Evolutionary conservation across 1,140 invertebrate genomes (phyloP), one percentile per base, ranked within the genome.

Genomic region (Lasioglossum albipes): DNA sequence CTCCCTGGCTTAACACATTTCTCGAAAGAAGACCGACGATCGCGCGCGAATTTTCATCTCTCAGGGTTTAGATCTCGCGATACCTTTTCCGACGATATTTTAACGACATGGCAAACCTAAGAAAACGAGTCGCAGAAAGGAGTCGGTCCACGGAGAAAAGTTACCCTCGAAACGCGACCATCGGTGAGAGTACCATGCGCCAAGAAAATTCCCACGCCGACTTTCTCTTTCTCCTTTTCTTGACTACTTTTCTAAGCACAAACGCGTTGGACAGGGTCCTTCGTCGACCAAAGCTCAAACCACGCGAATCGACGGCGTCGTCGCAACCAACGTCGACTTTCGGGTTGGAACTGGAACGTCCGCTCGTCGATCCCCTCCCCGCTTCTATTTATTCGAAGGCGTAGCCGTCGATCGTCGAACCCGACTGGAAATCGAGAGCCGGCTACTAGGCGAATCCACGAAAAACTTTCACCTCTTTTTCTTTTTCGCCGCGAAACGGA

Each of bases 241-340:
- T n/a, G 49, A 16, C 31, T 75, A 75, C 16, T 36, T 52, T 70
- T 61, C 49, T 49, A 45, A 65, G 74, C 79, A 81, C 79, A 81
- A 81, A 81, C 22, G 79, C 41, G 41, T 75, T 75, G 27, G 42
- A 66, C 22, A 49, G 57, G 65, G 62, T 3, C 2, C 7, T 20
- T 20, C 57, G 57, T 68, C 22, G 57, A 42, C 73, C 66, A 62
- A 81, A 76, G 79, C 73, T 75, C 66, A 81, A 75, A 69, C 54
- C 52, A 69, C 65, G 27, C 65, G 42, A 18, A 68, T 42, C 42
- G 49, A 54, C 36, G 20, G 22, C 20, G 65, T 27, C 61, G 36
- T 42, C 59, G 49, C 45, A 13, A 49, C 45, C 45, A 20, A 27
- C 62, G n/a, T 65, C 45, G 66, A 69, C 79, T 81, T 81, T 81